Evolutionary conservation across 2,797 vertebrate species (phyloP).

Genomic region (Miichthys miiuy): DNA sequence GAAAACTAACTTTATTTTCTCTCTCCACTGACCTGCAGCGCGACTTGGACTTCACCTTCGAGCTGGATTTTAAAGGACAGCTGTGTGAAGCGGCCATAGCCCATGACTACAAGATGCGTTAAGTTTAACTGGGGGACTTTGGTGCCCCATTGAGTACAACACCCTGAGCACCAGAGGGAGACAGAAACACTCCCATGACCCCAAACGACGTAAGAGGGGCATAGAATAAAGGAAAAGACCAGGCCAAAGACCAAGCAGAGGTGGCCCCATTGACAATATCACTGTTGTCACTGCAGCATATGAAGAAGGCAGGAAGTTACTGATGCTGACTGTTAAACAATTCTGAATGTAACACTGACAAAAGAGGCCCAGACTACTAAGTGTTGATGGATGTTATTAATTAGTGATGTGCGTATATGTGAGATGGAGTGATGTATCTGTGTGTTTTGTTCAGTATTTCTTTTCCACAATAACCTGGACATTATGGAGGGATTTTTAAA

Average conservation of each 20-base stretch:
- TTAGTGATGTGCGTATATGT: conserved; percentile 57
- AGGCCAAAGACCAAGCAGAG: conserved; percentile 26
- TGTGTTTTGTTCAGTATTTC: conserved; percentile 48
- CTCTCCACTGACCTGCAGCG: conserved; percentile 82
- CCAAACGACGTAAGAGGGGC: conserved; percentile 16
- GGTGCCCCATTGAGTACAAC: conserved; percentile 7
- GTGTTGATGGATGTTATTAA: conserved; percentile 72
- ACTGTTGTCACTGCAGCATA: conserved; percentile 15
- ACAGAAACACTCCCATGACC: conserved; percentile 37
- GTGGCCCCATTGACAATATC: conserved; percentile 22
- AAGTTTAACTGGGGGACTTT: conserved; percentile 61
- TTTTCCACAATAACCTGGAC: conserved; percentile 37
- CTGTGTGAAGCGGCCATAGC: conserved; percentile 95
- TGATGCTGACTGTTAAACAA: conserved; percentile 74
- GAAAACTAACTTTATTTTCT: conserved; percentile 5
- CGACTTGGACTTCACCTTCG: conserved; percentile 97
- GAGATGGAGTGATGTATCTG: conserved; percentile 61
- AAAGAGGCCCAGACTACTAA: conserved; percentile 54
- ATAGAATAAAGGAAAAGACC: background rate
- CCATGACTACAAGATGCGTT: conserved; percentile 99
- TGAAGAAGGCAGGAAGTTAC: conserved; percentile 31
- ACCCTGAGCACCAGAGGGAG: conserved; percentile 46
- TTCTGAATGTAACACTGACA: conserved; percentile 79
- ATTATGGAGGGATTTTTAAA: conserved; percentile 17
- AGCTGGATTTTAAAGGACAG: conserved; percentile 99